A percentile compares a stretch with the other conserved stretches of the same genome.
Conservation (phyloP, 2,888 invertebrate genomes). For the Drosophila peninsularis region DNA sequence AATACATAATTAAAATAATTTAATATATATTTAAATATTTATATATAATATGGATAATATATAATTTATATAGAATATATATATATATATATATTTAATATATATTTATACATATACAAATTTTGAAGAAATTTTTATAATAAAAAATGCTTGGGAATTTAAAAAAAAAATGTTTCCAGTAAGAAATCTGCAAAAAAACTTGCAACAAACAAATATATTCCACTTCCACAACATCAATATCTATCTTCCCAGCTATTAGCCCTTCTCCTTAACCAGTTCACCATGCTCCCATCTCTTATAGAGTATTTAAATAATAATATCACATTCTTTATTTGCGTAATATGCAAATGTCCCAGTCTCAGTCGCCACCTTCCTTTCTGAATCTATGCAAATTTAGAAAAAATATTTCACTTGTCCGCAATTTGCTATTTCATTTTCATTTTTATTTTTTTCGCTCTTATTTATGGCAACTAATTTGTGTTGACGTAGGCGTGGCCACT, state of each 20-base stretch:
- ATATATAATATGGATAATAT: no score
- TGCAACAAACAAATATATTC: background rate
- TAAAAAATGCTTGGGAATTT: no score
- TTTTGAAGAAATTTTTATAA: no score
- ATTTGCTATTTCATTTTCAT: conserved; percentile 45
- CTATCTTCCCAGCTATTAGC: no score
- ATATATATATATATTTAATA: no score
- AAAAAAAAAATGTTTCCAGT: no score
- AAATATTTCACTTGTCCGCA: conserved; percentile 74
- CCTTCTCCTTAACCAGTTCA: background rate
- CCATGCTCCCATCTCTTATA: background rate
- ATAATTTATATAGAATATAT: no score
- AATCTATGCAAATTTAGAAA: conserved; percentile 63
- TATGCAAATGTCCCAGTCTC: conserved; percentile 51
- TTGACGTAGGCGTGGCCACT: conserved; percentile 65
- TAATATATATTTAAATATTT: no score
- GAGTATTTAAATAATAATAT: conserved; percentile 28
- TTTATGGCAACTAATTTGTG: conserved; percentile 76
- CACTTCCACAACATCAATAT: background rate
- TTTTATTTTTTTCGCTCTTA: conserved; percentile 50
- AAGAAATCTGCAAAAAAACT: no score
- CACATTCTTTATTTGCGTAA: conserved; percentile 28
- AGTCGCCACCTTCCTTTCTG: background rate
- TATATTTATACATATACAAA: no score
- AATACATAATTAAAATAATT: no score